A percentile compares a stretch with the other conserved stretches of the same genome.
Evolutionary conservation across 2,888 invertebrate genomes (phyloP).

Genomic region (Lacanobia wlatinum): DNA sequence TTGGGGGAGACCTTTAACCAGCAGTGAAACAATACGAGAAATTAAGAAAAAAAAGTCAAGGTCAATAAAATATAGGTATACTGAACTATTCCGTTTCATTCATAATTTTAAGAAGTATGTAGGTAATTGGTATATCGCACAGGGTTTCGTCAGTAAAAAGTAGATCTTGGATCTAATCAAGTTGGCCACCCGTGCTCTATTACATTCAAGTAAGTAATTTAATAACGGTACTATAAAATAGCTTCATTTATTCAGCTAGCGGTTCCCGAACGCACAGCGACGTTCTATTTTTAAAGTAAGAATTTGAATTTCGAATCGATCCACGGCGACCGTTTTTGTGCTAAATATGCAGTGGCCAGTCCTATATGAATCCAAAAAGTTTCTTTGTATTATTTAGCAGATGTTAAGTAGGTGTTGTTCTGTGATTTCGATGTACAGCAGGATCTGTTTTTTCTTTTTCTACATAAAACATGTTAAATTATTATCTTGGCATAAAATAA

Average conservation of each 20-base stretch:
- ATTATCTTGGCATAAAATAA: not conserved
- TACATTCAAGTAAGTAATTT: constrained; percentile 8
- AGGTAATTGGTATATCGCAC: too few species aligned
- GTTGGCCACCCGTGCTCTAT: too few species aligned
- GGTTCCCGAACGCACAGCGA: constrained; percentile 67
- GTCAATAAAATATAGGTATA: too few species aligned
- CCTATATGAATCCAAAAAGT: constrained; percentile 67
- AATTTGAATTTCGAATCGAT: constrained; percentile 82
- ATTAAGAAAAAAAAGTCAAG: too few species aligned
- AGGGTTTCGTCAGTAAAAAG: too few species aligned
- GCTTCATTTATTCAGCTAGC: constrained; percentile 67
- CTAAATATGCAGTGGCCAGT: constrained; percentile 80
- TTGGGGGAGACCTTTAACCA: too few species aligned
- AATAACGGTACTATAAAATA: constrained; percentile 40
- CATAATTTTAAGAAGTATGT: too few species aligned
- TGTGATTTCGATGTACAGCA: constrained; percentile 60
- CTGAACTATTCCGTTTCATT: too few species aligned
- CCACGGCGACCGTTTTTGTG: constrained; percentile 76
- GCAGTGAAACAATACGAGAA: too few species aligned
- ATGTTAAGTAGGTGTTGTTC: constrained; percentile 70
- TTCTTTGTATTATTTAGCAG: constrained; percentile 76
- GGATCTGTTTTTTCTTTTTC: constrained; percentile 38
- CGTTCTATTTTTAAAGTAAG: constrained; percentile 70
- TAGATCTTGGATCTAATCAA: too few species aligned
- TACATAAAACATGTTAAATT: constrained; percentile 12